Conservation (phyloP, 2,888 invertebrate genomes). For the Baronia brevicornis region DNA sequence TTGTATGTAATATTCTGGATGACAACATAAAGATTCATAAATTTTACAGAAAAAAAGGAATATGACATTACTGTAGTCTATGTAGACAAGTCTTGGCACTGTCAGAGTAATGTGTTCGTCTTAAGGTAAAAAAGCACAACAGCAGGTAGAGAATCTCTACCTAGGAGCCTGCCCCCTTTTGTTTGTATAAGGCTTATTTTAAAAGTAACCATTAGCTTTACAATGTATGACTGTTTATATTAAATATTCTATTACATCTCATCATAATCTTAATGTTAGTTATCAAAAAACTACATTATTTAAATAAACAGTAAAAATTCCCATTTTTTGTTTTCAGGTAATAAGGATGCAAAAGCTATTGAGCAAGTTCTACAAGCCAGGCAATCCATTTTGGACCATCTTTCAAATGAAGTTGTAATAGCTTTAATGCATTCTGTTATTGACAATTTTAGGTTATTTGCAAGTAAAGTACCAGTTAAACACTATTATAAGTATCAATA, state of each 20-base stretch:
- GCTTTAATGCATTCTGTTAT: conserved; percentile 56
- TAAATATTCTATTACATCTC: neutral
- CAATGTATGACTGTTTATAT: no score
- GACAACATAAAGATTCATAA: no score
- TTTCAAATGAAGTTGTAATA: conserved; percentile 56
- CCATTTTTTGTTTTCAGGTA: conserved; percentile 31
- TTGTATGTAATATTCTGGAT: no score
- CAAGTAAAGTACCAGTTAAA: conserved; percentile 47
- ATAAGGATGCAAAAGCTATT: conserved; percentile 36
- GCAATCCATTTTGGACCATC: conserved; percentile 46
- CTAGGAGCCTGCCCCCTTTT: no score
- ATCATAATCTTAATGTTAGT: neutral
- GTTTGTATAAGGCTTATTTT: no score
- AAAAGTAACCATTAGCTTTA: no score
- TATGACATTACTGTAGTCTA: no score
- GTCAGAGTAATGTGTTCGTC: no score
- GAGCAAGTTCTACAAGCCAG: conserved; percentile 35
- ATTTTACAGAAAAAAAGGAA: no score
- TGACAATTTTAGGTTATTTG: conserved; percentile 60
- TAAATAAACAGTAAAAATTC: neutral
- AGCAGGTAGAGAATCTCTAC: no score
- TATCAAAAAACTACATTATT: neutral
- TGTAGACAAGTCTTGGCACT: no score
- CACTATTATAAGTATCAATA: conserved; percentile 49
- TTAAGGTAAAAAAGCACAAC: no score